Conservation (phyloP, 2,888 invertebrate species). For the Drosophila tanythrix region DNA sequence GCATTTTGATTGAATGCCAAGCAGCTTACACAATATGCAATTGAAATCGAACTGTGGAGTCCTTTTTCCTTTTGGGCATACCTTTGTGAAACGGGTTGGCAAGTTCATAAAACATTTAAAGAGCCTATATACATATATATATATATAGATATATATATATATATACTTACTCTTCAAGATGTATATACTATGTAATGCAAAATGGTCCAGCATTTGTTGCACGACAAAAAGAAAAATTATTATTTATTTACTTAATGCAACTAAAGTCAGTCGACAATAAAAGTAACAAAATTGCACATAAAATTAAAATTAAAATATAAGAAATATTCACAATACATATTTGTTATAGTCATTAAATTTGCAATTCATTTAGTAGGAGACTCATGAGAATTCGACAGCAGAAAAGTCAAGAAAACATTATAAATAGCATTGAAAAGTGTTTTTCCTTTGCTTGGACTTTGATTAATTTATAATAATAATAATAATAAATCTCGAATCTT, state of each 20-base stretch:
- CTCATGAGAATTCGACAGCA: too few relatives aligned
- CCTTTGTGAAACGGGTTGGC: constrained; percentile 12
- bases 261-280: background rate
- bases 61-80: constrained; percentile 1
- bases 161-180: too few relatives aligned
- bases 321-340: background rate
- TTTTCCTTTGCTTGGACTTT: background rate
- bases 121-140: background rate
- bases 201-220: too few relatives aligned
- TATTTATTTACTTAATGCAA: too few relatives aligned
- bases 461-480: too few relatives aligned
- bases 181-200: too few relatives aligned
- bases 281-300: background rate
- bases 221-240: too few relatives aligned
- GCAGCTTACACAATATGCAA: constrained; percentile 19
- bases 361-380: background rate
- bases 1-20: constrained; percentile 15
- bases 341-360: background rate
- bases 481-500: too few relatives aligned
- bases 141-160: too few relatives aligned
- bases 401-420: background rate
- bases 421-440: background rate
- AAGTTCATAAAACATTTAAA: background rate
- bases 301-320: background rate
- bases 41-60: constrained; percentile 6